A percentile compares a stretch with the other conserved stretches of the same genome.
Conservation (phyloP, 2,113 vertebrate genomes). For the Grallaria varia region DNA sequence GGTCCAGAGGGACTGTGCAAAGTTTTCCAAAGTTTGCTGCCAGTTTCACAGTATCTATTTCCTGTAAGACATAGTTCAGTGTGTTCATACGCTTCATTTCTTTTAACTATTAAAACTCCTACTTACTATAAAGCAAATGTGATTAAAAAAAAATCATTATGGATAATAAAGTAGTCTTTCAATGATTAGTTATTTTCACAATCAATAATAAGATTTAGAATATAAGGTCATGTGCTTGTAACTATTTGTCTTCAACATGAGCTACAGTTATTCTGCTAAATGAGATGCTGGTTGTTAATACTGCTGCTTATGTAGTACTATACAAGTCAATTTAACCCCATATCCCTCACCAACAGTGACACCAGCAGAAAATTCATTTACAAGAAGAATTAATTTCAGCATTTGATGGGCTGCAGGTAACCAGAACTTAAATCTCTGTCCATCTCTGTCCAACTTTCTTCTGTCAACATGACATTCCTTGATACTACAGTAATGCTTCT, state of each 20-base stretch:
- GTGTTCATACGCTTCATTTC: background rate
- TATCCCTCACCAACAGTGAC: background rate
- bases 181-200: background rate
- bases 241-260: background rate
- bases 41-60: slow-evolving; percentile 95
- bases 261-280: background rate
- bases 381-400: background rate
- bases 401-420: background rate
- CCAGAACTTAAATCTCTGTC: background rate
- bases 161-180: background rate
- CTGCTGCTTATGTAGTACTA: background rate
- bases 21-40: slow-evolving; percentile 97
- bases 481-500: background rate
- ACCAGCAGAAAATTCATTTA: background rate
- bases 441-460: background rate
- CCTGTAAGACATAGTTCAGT: slow-evolving; percentile 72
- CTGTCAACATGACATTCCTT: background rate
- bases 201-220: background rate
- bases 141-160: background rate
- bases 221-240: background rate
- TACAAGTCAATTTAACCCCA: background rate
- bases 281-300: background rate
- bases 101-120: background rate
- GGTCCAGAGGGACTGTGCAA: slow-evolving; percentile 96
- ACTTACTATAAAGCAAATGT: background rate